Conservation (phyloP, 1,140 invertebrate genomes). For the Nomia melanderi region DNA sequence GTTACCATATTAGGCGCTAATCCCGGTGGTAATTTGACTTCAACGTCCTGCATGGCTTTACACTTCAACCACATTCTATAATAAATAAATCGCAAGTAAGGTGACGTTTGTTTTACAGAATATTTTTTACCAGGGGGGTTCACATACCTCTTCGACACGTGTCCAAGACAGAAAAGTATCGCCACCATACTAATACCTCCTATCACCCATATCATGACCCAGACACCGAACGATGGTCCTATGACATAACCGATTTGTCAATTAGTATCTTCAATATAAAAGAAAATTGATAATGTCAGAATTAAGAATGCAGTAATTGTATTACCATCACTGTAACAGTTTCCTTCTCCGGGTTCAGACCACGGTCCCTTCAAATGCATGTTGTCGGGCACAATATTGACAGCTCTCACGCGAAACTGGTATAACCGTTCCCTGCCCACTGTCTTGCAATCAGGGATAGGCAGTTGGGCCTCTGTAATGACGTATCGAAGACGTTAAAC, state of each 20-base stretch:
- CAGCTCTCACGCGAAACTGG: constrained; percentile 76
- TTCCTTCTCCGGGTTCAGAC: constrained; percentile 77
- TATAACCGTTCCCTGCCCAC: constrained; percentile 69
- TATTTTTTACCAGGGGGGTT: not conserved
- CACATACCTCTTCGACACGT: constrained; percentile 75
- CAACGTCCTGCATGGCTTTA: constrained; percentile 81
- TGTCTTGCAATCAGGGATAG: constrained; percentile 76
- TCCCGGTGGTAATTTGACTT: constrained; percentile 83
- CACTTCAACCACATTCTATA: constrained; percentile 80
- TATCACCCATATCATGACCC: constrained; percentile 75
- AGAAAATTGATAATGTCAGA: not conserved
- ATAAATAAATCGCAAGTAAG: constrained; percentile 38
- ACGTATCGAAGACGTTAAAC: not conserved
- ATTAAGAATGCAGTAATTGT: not conserved
- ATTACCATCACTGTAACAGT: constrained; percentile 76
- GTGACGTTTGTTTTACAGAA: constrained; percentile 18
- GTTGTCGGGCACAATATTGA: constrained; percentile 74
- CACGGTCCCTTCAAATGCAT: constrained; percentile 76
- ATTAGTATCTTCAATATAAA: not conserved
- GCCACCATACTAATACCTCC: constrained; percentile 64
- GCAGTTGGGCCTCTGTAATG: constrained; percentile 69
- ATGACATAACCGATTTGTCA: constrained; percentile 22
- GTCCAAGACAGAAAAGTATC: constrained; percentile 69
- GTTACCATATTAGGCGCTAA: constrained; percentile 77
- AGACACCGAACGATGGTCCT: constrained; percentile 68